Base-by-base conservation (phyloP, 2,888 invertebrate genomes). In the Hirtodrosophila histrioides region DNA sequence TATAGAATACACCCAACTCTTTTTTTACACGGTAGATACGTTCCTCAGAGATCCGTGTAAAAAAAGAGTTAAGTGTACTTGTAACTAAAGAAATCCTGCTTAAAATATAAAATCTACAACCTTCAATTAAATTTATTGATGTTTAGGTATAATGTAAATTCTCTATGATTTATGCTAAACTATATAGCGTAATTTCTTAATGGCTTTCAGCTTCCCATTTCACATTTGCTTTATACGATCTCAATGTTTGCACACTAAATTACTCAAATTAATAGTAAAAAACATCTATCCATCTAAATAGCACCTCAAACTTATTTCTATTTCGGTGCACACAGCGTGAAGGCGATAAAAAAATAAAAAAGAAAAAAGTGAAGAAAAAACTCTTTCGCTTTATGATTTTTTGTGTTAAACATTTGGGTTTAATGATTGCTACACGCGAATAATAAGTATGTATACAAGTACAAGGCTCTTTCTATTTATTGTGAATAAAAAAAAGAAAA, bases 241-340 rank as follows among this genome's bases (percentile, higher is more conserved):
- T 54, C 17, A 33, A 44, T 12, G 9, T 31, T 57, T 45, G 44
- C 61, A 45, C 64, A 62, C 46, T 61, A 70, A 78, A 73, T 84
- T 69, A 66, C 64, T 81, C 70, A 75, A 81, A 81, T 81, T 73
- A 61, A 66, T 68, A 66, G 69, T 73, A 69, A 73, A 81, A 75
- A 62, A 17, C 61, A 73, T 75, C 50, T 35, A 43, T 65, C 50
- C 17, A 17, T 17, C 17, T 17, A 17, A 17, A 17, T 17, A 17
- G 41, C 74, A 73, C 74, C 69, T 73, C 53, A 49, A 35, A 39
- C 8, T 40, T 54, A 57, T 56, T 63, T 60, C 54, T 57, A 51
- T 60, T 56, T 63, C 54, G 45, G 36, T 57, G 54, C 41, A 27
- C 56, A 37, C 45, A 37, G 70, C 60, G 54, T 53, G 57, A 60